Evolutionary conservation across 2,797 vertebrate genomes (phyloP), one percentile per base, ranked within the genome.

Genomic region (Knipowitschia caucasica): DNA sequence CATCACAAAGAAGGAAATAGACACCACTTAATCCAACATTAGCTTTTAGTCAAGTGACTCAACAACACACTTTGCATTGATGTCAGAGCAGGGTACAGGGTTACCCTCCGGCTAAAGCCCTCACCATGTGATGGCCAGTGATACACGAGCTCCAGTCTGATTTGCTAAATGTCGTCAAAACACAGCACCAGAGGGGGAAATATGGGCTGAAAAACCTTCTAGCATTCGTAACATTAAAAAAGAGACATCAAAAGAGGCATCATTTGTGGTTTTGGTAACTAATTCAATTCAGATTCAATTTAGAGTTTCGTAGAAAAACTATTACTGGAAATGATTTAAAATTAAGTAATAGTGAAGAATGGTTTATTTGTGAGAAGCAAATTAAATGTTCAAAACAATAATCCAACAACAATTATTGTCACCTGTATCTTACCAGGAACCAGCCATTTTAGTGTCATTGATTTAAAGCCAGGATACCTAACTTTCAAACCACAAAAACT

Each of bases 31-130:
- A 58, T 78, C 85, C 80, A 30, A 77, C 86, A 80, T 88, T 89
- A 90, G 84, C 83, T 50, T 36, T 30, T 18, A 83, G 83, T 89
- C 87, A 90, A 89, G 85, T 90, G 88, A 86, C 79, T 84, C 69
- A 18, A 51, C 53, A 67, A 82, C 72, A 77, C 58, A 56, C 66
- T 75, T 47, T 61, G 63, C 63, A 64, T 69, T 81, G 77, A 85
- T 81, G 78, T 83, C 82, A 83, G 61, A 74, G 68, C 71, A 18
- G 14, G 66, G 46, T 46, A 61, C 78, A 73, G 35, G 58, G 58
- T 50, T 64, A 77, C 62, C 73, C 59, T 63, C 50, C 50, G 59
- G 64, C 67, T 73, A 70, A 77, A 69, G 60, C 62, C 64, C 55
- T 75, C 79, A 73, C 82, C 84, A 86, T 82, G 80, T 80, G 83